Base-by-base conservation (phyloP, 2,113 vertebrate species). In the Miniopterus natalensis region DNA sequence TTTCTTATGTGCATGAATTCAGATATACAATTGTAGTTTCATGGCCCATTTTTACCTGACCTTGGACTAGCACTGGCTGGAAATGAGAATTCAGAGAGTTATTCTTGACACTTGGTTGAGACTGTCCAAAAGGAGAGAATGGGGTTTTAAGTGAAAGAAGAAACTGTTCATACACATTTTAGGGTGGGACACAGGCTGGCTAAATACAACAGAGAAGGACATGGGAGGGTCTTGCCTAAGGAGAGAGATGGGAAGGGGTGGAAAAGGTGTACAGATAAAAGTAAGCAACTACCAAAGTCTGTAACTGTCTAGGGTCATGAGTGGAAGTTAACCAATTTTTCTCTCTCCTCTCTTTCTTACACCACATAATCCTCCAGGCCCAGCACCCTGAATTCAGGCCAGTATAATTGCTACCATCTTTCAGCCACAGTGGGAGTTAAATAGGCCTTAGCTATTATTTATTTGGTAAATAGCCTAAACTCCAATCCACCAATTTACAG, bases 401-500 rank as follows among this genome's bases (percentile, higher is more conserved):
- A 75, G 47, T 31, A 12, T 65, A 51, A 84, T 42, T 53, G 47
- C 55, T 74, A 63, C 17, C 14, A 70, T 59, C 74, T 86, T 86
- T 78, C 42, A 86, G 10, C 70, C 47, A n/a, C 80, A 75, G 36
- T 65, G 53, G 57, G 70, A 20, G 12, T 75, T 84, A 65, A 75
- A 65, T 84, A 53, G 47, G n/a, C 20, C 80, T 84, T 93, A 78
- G 36, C 51, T 51, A 79, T 42, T 49, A 40, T 70, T 80, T 57
- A 94, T 84, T 84, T 83, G 51, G 74, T 73, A 65, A 65, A 59
- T 29, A 75, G 18, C 15, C 70, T 90, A 40, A 75, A 23, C 21
- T 49, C 78, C 61, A 88, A 89, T 68, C 36, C 59, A 66, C 47
- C 78, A 94, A 77, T 29, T 83, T 89, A 18, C 8, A 84, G 49